Conservation (phyloP, 2,888 invertebrate genomes). For the Papilio protenor region DNA sequence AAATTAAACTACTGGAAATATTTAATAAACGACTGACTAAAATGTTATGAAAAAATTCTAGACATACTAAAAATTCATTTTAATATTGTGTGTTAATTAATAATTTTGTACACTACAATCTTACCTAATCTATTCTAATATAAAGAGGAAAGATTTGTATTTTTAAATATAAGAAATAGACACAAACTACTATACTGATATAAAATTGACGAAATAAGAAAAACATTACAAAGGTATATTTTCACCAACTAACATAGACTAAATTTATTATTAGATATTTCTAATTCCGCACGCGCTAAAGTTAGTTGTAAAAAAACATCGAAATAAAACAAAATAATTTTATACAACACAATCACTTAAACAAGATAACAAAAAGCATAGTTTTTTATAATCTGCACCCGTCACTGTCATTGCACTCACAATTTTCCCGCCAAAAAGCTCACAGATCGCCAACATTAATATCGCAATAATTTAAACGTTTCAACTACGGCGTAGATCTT, state of each 20-base stretch:
- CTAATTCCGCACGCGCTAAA: too few relatives aligned
- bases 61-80: background rate
- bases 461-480: slow-evolving; percentile 49
- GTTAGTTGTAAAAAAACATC: background rate
- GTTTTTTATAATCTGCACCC: slow-evolving; percentile 12
- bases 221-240: too few relatives aligned
- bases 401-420: slow-evolving; percentile 6
- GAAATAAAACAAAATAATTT: background rate
- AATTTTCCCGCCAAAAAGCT: slow-evolving; percentile 28
- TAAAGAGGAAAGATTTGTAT: too few relatives aligned
- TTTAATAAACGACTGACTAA: background rate
- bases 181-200: too few relatives aligned
- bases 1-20: background rate
- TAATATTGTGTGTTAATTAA: background rate
- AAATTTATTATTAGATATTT: too few relatives aligned
- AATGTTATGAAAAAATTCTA: background rate
- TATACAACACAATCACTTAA: slow-evolving; percentile 16
- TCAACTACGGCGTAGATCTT: slow-evolving; percentile 45
- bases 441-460: slow-evolving; percentile 27
- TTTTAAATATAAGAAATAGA: too few relatives aligned
- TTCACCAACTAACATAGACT: too few relatives aligned
- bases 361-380: slow-evolving; percentile 10
- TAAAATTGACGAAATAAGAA: too few relatives aligned
- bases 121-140: background rate
- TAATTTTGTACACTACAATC: background rate